These are phyloP conservation scores for Phoenicopterus ruber DNA, from an alignment of 2,113 vertebrate species.

Conservation along the genomic window DNA sequence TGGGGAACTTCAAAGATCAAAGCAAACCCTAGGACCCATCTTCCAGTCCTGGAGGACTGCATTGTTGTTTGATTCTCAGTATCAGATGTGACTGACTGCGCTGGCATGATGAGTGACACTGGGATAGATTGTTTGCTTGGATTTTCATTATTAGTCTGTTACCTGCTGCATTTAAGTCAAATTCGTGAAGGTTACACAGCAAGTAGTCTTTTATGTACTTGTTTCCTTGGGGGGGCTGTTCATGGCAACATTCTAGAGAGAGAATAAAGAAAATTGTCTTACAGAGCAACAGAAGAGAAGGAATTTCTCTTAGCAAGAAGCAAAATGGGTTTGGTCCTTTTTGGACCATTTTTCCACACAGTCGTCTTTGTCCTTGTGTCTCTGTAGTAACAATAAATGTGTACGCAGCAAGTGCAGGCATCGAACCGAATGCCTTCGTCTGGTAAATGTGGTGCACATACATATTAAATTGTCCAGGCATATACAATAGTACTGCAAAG, in stretches of 20 bases:
- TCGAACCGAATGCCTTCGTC: rapidly evolving
- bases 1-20: not conserved
- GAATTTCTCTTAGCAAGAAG: not conserved
- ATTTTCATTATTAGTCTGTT: not conserved
- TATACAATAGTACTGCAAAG: rapidly evolving
- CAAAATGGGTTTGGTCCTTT: not conserved
- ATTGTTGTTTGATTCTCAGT: not conserved
- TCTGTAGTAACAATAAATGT: not conserved
- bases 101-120: not conserved
- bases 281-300: not conserved
- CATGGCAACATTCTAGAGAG: not conserved
- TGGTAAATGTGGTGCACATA: rapidly evolving
- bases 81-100: not conserved
- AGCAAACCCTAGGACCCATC: not conserved
- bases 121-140: not conserved
- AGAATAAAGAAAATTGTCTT: not conserved
- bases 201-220: not conserved
- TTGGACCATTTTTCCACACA: not conserved
- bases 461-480: rapidly evolving
- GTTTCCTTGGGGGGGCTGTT: not conserved
- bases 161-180: not conserved
- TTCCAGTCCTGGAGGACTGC: not conserved
- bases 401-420: not conserved
- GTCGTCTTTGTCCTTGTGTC: not conserved
- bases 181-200: not conserved